Evolutionary conservation across 2,113 vertebrate genomes (phyloP).

Genomic region (Desmodus rotundus): DNA sequence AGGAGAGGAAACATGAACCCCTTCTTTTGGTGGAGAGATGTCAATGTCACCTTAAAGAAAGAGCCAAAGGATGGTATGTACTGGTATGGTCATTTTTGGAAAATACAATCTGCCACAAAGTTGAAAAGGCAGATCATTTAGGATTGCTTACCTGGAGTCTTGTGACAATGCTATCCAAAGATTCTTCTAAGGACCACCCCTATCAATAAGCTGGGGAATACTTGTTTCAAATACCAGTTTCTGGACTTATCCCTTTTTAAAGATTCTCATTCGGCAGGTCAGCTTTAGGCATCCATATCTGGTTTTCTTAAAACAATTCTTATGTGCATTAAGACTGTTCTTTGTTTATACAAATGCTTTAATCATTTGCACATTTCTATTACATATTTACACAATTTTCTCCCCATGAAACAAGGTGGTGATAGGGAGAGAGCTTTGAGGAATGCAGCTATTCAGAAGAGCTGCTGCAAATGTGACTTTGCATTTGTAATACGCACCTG

Average conservation of each 20-base stretch:
- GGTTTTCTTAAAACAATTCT: constrained; percentile 8
- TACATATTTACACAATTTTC: constrained; percentile 12
- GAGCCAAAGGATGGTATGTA: not conserved
- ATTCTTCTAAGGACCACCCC: not conserved
- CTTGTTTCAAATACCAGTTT: not conserved
- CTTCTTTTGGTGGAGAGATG: not conserved
- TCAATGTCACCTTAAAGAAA: not conserved
- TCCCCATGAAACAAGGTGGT: not conserved
- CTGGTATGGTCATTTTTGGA: not conserved
- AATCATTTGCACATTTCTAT: constrained; percentile 31
- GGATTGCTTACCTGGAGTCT: not conserved
- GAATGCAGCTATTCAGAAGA: constrained; percentile 25
- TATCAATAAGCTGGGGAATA: not conserved
- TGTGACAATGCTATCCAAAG: not conserved
- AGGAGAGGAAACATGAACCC: not conserved
- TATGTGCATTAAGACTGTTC: not conserved
- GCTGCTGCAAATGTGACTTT: not conserved
- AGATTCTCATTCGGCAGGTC: not conserved
- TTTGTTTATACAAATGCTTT: constrained; percentile 46
- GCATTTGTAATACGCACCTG: constrained; percentile 3
- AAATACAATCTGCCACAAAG: not conserved
- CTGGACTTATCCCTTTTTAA: not conserved
- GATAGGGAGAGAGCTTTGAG: not conserved
- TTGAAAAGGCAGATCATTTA: not conserved
- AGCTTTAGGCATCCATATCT: not conserved